phyloP scores from a whole-genome alignment of 2,797 vertebrate species.

The Chaenodraco wilsoni region DNA sequence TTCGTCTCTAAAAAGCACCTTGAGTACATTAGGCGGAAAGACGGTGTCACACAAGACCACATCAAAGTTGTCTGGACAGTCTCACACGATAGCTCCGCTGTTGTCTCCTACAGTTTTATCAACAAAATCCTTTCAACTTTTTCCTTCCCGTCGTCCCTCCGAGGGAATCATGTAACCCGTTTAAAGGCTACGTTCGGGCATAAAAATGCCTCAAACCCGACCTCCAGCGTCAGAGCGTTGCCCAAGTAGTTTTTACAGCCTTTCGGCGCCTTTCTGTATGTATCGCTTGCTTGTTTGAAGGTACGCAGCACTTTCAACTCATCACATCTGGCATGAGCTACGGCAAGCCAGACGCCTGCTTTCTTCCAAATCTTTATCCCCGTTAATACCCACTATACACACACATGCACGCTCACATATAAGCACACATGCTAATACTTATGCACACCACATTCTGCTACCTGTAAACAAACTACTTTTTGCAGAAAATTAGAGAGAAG shows the following conservation, averaged over 20 bases:
- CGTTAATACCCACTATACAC: constrained; percentile 45
- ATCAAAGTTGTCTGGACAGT: constrained; percentile 59
- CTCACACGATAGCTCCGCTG: constrained; percentile 47
- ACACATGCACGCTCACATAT: constrained; percentile 37
- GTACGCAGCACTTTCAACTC: constrained; percentile 64
- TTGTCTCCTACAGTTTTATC: constrained; percentile 60
- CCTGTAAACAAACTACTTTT: constrained; percentile 42
- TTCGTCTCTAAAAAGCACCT: constrained; percentile 51
- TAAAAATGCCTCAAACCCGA: constrained; percentile 50
- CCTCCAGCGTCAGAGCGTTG: constrained; percentile 42
- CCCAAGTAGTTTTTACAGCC: constrained; percentile 67
- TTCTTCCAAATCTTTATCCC: constrained; percentile 54
- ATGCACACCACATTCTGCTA: constrained; percentile 39
- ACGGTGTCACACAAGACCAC: constrained; percentile 65
- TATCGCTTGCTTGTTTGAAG: constrained; percentile 62
- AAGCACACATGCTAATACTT: constrained; percentile 50
- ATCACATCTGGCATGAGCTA: constrained; percentile 62
- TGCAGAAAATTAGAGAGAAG: constrained; percentile 33
- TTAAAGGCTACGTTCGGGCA: constrained; percentile 52
- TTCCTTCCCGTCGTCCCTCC: constrained; percentile 31
- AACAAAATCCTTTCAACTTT: constrained; percentile 33
- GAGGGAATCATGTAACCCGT: constrained; percentile 54
- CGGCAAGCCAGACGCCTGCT: constrained; percentile 34
- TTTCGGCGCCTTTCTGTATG: constrained; percentile 47
- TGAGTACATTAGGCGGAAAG: constrained; percentile 56